phyloP scores from a whole-genome alignment of 2,888 invertebrate species.

The Bhutanitis thaidina region DNA sequence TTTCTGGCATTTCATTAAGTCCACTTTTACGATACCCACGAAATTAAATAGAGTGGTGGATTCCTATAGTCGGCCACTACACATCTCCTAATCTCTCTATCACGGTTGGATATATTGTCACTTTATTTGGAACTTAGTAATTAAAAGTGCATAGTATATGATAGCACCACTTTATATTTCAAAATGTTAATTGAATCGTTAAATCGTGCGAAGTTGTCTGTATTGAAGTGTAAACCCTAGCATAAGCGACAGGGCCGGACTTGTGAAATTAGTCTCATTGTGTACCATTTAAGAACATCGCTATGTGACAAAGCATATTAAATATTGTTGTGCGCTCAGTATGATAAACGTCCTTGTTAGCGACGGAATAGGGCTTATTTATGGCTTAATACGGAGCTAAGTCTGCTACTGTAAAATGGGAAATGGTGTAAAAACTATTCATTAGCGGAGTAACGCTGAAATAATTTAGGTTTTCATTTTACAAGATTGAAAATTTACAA shows the following conservation, averaged over 20 bases:
- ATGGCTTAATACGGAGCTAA: slow-evolving; percentile 36
- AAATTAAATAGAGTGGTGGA: too few species aligned
- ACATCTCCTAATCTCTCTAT: too few species aligned
- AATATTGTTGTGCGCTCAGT: slow-evolving; percentile 26
- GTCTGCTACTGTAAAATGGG: slow-evolving; percentile 11
- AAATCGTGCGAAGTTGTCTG: slow-evolving; percentile 11
- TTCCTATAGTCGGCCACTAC: too few species aligned
- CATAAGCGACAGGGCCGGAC: neutral
- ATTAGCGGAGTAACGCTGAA: neutral
- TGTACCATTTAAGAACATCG: slow-evolving; percentile 26
- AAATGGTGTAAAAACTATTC: slow-evolving; percentile 1
- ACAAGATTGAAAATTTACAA: too few species aligned
- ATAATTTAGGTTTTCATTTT: too few species aligned
- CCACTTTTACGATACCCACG: too few species aligned
- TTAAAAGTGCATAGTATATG: too few species aligned
- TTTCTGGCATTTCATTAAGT: too few species aligned
- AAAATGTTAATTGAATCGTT: slow-evolving; percentile 6
- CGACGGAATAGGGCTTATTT: slow-evolving; percentile 34
- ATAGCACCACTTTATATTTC: too few species aligned
- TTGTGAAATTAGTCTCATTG: slow-evolving; percentile 21
- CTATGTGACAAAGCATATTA: slow-evolving; percentile 31
- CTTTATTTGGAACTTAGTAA: too few species aligned
- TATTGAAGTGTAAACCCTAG: slow-evolving; percentile 11
- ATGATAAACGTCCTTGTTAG: slow-evolving; percentile 44
- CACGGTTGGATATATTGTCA: too few species aligned